Base-by-base conservation (phyloP, 2,888 invertebrate genomes). In the Aphodius sticticus region DNA sequence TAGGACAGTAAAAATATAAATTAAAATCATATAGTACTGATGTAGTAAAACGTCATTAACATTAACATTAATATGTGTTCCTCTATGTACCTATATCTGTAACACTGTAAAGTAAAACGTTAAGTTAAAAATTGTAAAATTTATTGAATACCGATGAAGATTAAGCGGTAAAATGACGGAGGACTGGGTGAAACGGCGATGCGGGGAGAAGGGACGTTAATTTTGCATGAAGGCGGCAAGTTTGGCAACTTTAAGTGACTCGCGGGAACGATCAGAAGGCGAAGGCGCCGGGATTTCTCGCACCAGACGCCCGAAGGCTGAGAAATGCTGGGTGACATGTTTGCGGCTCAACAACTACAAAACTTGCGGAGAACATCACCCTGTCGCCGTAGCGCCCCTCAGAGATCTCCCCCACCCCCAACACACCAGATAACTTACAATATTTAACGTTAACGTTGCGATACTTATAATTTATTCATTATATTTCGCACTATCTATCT, bases 341-440 rank as follows among this genome's bases (percentile, higher is more conserved):
- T 88, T 88, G 88, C 86, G 88, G 88, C 87, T 85, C 86, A 87
- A 87, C 87, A 87, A 88, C 86, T 87, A 85, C 85, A 85, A 86
- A 87, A 88, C 87, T 88, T 87, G 87, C 86, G 85, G 85, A 84
- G 83, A 86, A 86, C 86, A 84, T 84, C 86, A 16, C 26, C 16
- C 26, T 36, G 26, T 26, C 26, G 26, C 26, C 26, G 16, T 9
- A 53, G 2, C 53, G 12, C 53, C 53, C 53, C 12, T 53, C 53
- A 53, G 1, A 53, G 53, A 53, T 5, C 12, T 53, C 53, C 53
- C 53, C 53, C 53, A 7, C 53, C 2, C 53, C 53, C 7, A 12
- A 53, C 53, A 53, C 9, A 53, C 12, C 53, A 53, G 53, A 53
- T 53, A 53, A 53, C 2, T 53, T 53, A 53, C 53, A 53, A 53